Percentiles rank a stretch among this genome's conserved stretches.
Evolutionary conservation across 2,113 vertebrate genomes (phyloP).

Genomic region (Pangasianodon hypophthalmus): DNA sequence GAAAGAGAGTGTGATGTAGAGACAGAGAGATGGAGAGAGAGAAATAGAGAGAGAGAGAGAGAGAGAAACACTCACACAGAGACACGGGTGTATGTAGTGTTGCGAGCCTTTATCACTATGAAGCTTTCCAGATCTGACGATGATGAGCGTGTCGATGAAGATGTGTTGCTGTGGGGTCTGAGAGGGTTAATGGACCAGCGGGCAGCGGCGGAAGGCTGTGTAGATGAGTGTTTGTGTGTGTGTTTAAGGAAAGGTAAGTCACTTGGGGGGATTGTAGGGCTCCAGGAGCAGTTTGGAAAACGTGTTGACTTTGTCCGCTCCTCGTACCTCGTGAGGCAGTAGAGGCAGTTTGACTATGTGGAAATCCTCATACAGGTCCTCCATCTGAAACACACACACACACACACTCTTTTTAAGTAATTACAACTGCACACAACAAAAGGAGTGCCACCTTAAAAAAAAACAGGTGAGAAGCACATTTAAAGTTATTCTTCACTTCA

Average conservation of each 20-base stretch:
- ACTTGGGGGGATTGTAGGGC: conserved; percentile 87
- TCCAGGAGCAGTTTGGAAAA: conserved; percentile 91
- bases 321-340: conserved; percentile 90
- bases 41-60: not conserved
- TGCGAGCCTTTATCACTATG: not conserved
- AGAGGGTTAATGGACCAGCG: conserved; percentile 45
- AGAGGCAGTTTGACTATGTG: conserved; percentile 93
- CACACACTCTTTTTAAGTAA: not conserved
- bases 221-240: not conserved
- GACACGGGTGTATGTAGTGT: not conserved
- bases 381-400: conserved; percentile 77
- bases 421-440: too few species aligned
- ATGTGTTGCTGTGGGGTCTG: conserved; percentile 35
- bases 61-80: not conserved
- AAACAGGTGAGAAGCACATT: too few species aligned
- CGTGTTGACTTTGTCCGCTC: conserved; percentile 88
- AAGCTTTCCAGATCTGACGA: conserved; percentile 4
- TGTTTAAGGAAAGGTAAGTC: conserved; percentile 55
- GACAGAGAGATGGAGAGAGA: not conserved
- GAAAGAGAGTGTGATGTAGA: not conserved
- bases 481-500: not conserved
- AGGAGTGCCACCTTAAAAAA: too few species aligned
- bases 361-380: conserved; percentile 94
- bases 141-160: conserved; percentile 5
- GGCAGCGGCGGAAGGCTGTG: not conserved